Conservation (phyloP, 2,113 vertebrate species). For the Marcusenius ussheri region DNA sequence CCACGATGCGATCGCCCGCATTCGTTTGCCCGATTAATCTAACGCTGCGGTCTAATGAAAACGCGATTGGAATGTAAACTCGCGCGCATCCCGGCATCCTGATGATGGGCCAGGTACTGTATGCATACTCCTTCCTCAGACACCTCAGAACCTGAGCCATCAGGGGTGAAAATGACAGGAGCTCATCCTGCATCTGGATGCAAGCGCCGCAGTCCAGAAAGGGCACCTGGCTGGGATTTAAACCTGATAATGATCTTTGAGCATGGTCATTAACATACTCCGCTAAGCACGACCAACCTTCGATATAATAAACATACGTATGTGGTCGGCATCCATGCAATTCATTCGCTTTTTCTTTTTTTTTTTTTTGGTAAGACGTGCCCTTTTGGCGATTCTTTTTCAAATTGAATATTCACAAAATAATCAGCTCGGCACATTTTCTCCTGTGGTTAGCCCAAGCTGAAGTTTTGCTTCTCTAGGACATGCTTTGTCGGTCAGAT, state of each 20-base stretch:
- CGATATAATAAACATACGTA: neutral
- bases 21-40: neutral
- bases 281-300: neutral
- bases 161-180: neutral
- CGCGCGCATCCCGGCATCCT: neutral
- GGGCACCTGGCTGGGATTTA: neutral
- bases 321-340: neutral
- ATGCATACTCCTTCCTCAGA: neutral
- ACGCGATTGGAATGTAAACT: neutral
- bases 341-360: neutral
- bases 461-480: neutral
- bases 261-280: neutral
- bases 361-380: neutral
- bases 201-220: neutral
- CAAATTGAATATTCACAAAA: constrained; percentile 9
- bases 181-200: neutral
- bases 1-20: neutral
- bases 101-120: neutral
- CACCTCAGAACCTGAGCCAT: neutral
- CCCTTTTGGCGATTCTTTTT: neutral
- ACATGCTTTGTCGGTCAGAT: too few relatives aligned
- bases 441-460: neutral
- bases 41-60: neutral
- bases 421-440: neutral
- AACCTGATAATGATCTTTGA: neutral